These are phyloP conservation scores for Rambutsinella grinnellia DNA, from an alignment of 2,888 invertebrate species.

Conservation along the genomic window DNA sequence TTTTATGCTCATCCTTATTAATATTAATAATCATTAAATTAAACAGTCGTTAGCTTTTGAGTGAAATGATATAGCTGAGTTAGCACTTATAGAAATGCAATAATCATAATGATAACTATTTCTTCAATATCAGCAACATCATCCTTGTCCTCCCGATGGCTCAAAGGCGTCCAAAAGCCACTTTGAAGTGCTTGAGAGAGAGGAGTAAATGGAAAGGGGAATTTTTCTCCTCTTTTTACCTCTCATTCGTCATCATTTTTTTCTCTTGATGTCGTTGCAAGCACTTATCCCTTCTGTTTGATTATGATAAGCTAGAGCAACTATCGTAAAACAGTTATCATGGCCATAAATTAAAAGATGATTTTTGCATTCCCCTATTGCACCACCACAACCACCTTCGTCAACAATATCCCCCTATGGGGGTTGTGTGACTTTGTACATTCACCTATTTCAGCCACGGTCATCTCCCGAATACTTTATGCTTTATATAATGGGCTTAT, in stretches of 20 bases:
- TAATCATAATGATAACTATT: not conserved
- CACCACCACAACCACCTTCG: not conserved
- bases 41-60: not conserved
- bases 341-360: not conserved
- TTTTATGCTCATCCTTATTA: not conserved
- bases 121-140: too few relatives aligned
- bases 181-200: too few relatives aligned
- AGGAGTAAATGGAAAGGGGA: not conserved
- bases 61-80: too few relatives aligned
- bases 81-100: not conserved
- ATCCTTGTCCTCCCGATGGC: too few relatives aligned
- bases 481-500: not conserved
- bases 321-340: not conserved
- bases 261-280: too few relatives aligned
- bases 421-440: not conserved
- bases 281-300: not conserved
- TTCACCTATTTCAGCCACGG: not conserved
- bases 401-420: not conserved
- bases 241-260: not conserved
- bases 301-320: not conserved
- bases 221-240: not conserved
- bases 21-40: not conserved
- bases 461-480: not conserved
- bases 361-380: not conserved
- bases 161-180: too few relatives aligned